Evolutionary conservation across 2,888 invertebrate genomes (phyloP), one percentile per base, ranked within the genome.

Genomic region (Automeris io): DNA sequence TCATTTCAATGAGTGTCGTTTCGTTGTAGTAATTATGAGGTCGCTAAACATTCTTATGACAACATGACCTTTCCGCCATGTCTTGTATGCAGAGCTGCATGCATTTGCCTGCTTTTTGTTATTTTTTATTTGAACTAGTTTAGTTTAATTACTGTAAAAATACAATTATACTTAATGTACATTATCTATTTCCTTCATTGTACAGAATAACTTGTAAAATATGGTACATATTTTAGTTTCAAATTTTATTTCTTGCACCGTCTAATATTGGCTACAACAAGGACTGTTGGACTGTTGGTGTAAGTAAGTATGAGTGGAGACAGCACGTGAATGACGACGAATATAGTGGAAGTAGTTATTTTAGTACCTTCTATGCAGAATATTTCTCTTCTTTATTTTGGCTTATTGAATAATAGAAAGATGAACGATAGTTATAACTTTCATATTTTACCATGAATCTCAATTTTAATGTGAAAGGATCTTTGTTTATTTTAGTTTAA

Each of bases 81-180:
- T 82, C 83, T 85, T 86, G 87, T 87, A 87, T 86, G 87, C 87
- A 83, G 86, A 79, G 87, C 87, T 72, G 91, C 91, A 90, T 90
- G 90, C 88, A 79, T 80, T 89, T 91, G 91, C 91, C 91, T 91
- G 91, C 90, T 90, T 89, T 91, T 85, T 85, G 88, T 89, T 89
- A 79, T 71, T 66, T 62, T 83, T 90, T 88, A 85, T 88, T 76
- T 73, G 76, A 63, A 74, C 77, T 87, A 86, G 85, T 86, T 87
- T 86, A 86, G 83, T 86, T 81, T 64, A 65, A 75, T 75, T 79
- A 77, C 68, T 83, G 83, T 86, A 86, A 70, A 82, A 78, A 81
- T 72, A 60, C 69, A 70, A 46, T 53, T 62, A 56, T 64, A 61
- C 51, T 53, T 85, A 82, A 77, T 86, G 85, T 86, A 86, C 83